Base-by-base conservation (phyloP, 2,113 vertebrate species). In the Callaeas wilsoni region DNA sequence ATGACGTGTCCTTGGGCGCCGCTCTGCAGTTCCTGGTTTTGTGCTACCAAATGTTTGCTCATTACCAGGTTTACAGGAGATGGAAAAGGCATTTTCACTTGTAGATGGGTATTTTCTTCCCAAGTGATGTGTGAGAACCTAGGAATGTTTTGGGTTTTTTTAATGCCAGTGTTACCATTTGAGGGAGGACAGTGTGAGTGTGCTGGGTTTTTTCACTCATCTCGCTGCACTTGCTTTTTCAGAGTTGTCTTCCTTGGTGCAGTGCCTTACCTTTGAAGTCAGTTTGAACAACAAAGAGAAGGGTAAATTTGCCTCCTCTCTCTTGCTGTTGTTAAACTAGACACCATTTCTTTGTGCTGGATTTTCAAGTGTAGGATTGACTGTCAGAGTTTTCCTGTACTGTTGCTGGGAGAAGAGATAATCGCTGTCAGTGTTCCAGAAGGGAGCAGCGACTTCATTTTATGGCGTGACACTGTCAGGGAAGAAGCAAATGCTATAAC, bases 1-100 rank as follows among this genome's bases (percentile, higher is more conserved):
- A 1, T n/a, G 47, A 13, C n/a, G 50, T 46, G 25, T 63, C 22
- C 39, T 57, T 29, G 12, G 26, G 52, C 0, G 0, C 35, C 0
- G 4, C 41, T 80, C 30, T 56, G 83, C 42, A 42, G 0, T 52
- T 67, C 63, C 47, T 73, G 67, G 23, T 65, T 79, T 60, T 90
- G 35, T 2, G 1, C 37, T 52, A 21, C 30, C 35, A 26, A 33
- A 7, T 47, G 49, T 84, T 77, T 49, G 32, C 65, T 39, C 13
- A 1, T 52, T 70, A 19, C 19, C 14, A 53, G 27, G 7, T 64
- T 83, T 84, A 29, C 30, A 70, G 47, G 50, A 84, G 60, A 11
- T 37, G 47, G 42, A 84, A 77, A 44, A 55, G 41, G 19, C 19
- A 6, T 89, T 75, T 93, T 86, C 17, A 11, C 57, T 78, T 81